Conservation (phyloP, 2,113 vertebrate species). For the Plecotus auritus region DNA sequence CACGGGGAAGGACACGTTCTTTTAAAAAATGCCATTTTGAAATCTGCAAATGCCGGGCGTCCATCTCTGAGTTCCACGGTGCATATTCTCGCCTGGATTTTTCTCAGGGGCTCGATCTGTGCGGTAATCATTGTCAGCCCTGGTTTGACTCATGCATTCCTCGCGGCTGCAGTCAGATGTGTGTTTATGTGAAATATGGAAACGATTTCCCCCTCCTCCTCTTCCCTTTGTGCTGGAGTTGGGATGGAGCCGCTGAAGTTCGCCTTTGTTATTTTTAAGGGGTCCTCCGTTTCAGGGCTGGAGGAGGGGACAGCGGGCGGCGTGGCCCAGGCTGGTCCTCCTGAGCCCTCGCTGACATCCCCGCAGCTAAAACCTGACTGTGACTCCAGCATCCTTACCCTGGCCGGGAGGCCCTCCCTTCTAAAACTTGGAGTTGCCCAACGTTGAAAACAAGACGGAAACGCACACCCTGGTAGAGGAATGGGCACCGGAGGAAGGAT, state of each 20-base stretch:
- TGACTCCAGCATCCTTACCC: background rate
- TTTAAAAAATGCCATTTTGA: background rate
- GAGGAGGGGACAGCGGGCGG: background rate
- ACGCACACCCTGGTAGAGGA: background rate
- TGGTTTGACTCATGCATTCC: constrained; percentile 45
- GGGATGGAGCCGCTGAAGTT: background rate
- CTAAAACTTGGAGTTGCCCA: background rate
- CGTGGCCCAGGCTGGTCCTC: background rate
- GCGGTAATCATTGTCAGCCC: background rate
- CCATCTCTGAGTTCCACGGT: background rate
- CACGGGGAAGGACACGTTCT: background rate
- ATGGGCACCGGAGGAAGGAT: background rate
- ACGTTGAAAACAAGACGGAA: background rate
- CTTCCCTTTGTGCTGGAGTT: background rate
- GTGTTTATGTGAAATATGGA: constrained; percentile 65
- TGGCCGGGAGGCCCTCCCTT: background rate
- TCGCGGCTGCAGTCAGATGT: background rate
- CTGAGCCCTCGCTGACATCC: accelerated
- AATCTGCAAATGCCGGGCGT: background rate
- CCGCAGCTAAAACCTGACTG: background rate
- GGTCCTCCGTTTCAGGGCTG: background rate
- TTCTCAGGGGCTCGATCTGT: background rate
- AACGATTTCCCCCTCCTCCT: background rate
- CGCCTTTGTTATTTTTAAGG: constrained; percentile 45
- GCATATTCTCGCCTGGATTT: background rate